phyloP scores from a whole-genome alignment of 2,888 invertebrate species.

The Dicranocentrus wangi region DNA sequence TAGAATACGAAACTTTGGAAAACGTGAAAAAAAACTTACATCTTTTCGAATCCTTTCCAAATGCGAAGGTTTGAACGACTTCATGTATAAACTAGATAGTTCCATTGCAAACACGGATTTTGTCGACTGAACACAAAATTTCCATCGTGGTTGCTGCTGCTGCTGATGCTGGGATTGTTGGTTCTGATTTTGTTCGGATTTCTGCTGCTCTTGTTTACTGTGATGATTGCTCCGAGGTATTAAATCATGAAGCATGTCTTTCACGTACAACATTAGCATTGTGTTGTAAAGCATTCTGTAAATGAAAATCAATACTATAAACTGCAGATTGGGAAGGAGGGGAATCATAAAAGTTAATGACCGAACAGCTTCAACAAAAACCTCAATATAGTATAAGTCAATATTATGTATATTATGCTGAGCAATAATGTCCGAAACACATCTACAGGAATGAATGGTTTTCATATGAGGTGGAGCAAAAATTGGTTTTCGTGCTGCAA shows the following conservation, averaged over 20 bases:
- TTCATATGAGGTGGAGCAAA: no score
- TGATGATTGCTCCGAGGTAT: constrained; percentile 75
- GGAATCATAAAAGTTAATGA: constrained; percentile 28
- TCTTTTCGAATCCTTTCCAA: constrained; percentile 75
- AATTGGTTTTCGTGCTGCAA: constrained; percentile 12
- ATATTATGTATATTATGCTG: no score
- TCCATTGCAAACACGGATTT: constrained; percentile 73
- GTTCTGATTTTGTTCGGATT: constrained; percentile 7
- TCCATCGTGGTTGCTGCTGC: constrained; percentile 68
- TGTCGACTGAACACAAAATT: constrained; percentile 73
- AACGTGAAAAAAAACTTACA: constrained; percentile 74
- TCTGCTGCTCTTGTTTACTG: constrained; percentile 30
- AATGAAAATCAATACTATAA: constrained; percentile 1
- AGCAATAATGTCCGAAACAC: no score
- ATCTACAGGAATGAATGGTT: no score
- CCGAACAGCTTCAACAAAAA: constrained; percentile 15
- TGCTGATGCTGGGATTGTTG: constrained; percentile 35
- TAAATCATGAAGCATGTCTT: constrained; percentile 76
- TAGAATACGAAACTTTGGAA: no score
- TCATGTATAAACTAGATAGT: constrained; percentile 76
- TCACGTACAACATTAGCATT: constrained; percentile 76
- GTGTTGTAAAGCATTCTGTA: constrained; percentile 77
- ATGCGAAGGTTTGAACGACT: constrained; percentile 75
- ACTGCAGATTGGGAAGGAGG: constrained; percentile 20
- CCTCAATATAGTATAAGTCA: no score